Conservation (phyloP, 2,888 invertebrate genomes). For the Aphelenchoides bicaudatus region DNA sequence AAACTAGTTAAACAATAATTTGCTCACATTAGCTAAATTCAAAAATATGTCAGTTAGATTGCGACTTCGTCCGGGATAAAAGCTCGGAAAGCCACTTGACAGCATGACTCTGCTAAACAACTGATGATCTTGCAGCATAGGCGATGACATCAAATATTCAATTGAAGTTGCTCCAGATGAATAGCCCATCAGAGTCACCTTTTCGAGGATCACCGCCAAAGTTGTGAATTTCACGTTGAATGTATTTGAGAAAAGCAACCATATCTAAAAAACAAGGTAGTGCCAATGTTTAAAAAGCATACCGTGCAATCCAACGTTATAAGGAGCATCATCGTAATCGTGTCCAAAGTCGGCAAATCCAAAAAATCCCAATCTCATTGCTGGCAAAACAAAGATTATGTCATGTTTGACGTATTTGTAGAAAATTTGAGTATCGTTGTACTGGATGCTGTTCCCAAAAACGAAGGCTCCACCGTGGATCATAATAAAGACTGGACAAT, state of each 20-base stretch:
- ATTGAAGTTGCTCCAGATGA: not conserved
- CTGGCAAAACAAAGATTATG: not conserved
- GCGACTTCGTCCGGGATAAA: no score
- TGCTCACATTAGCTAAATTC: no score
- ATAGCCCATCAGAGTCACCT: constrained; percentile 5
- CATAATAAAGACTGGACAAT: no score
- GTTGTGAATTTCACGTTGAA: not conserved
- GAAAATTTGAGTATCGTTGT: no score
- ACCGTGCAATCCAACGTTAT: constrained; percentile 7
- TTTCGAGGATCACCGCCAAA: constrained; percentile 7
- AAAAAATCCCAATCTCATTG: not conserved
- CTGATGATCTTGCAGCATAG: no score
- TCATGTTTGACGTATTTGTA: not conserved
- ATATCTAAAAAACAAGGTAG: constrained; percentile 9
- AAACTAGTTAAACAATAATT: no score
- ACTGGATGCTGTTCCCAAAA: no score
- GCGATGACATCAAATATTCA: not conserved
- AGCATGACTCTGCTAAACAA: no score
- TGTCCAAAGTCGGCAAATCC: constrained; percentile 11
- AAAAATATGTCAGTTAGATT: no score
- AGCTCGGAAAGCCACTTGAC: no score
- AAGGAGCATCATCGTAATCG: not conserved
- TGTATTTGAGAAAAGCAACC: not conserved
- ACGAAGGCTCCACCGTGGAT: no score
- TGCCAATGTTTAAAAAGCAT: no score